Conservation (phyloP, 2,113 vertebrate genomes). For the Oceanodroma tethys region DNA sequence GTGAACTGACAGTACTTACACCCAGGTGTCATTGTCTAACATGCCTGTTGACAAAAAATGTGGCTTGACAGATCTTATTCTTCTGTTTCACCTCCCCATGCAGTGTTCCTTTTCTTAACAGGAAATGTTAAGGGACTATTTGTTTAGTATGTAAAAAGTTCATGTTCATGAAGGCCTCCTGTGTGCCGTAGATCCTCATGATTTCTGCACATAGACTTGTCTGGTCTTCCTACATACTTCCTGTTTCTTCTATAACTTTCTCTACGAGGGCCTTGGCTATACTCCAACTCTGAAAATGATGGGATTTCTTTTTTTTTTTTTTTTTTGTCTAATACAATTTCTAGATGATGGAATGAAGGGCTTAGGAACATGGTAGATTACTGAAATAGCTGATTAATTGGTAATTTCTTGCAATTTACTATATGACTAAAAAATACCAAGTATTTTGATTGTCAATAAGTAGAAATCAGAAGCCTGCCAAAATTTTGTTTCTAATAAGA, state of each 20-base stretch:
- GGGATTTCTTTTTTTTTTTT: background rate
- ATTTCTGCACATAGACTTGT: background rate
- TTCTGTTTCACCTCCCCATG: background rate
- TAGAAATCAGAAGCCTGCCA: background rate
- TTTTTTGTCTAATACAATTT: background rate
- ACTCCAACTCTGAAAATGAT: background rate
- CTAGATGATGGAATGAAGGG: background rate
- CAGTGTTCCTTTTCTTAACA: background rate
- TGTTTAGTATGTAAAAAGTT: background rate
- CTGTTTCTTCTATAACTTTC: background rate
- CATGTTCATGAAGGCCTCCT: background rate
- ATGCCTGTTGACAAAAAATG: background rate
- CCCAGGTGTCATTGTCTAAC: background rate
- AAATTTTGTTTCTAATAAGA: background rate
- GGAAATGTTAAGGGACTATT: background rate
- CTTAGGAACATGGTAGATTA: background rate
- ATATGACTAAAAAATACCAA: background rate
- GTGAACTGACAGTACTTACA: conserved; percentile 32
- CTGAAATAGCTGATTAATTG: conserved; percentile 13
- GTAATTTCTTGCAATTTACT: background rate
- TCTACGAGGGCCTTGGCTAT: background rate
- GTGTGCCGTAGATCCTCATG: background rate
- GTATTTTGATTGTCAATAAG: background rate
- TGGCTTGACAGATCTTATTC: background rate
- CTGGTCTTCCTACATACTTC: background rate